phyloP scores from a whole-genome alignment of 2,888 invertebrate genomes.

The Zelleria hepariella region DNA sequence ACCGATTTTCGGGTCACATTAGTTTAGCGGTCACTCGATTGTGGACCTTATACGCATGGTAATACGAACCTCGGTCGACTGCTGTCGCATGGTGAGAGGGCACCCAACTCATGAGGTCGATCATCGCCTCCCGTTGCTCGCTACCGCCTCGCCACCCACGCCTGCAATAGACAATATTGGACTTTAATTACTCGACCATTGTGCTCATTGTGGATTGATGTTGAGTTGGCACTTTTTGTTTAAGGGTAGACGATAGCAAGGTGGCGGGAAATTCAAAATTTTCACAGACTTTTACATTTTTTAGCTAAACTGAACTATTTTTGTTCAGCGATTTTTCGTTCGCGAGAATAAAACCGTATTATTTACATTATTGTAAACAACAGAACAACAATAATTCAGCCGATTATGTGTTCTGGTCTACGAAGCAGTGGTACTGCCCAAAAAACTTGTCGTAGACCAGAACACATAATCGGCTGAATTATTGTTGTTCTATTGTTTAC shows the following conservation, averaged over 20 bases:
- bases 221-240: neutral
- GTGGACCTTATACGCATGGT: neutral
- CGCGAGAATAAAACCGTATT: no score
- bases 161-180: neutral
- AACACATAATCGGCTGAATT: no score
- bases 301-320: no score
- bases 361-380: no score
- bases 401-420: no score
- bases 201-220: neutral
- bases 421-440: no score
- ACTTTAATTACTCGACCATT: neutral
- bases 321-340: no score
- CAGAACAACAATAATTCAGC: no score
- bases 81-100: slow-evolving; percentile 59
- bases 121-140: slow-evolving; percentile 56
- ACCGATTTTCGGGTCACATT: no score
- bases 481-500: no score
- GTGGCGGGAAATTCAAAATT: neutral
- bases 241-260: neutral
- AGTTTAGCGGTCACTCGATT: neutral
- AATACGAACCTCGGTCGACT: slow-evolving; percentile 51
- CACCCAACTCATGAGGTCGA: slow-evolving; percentile 57
- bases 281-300: no score
- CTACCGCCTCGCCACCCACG: slow-evolving; percentile 39
- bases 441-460: no score